Evolutionary conservation across 2,113 vertebrate species (phyloP).

Genomic region (Condylura cristata): DNA sequence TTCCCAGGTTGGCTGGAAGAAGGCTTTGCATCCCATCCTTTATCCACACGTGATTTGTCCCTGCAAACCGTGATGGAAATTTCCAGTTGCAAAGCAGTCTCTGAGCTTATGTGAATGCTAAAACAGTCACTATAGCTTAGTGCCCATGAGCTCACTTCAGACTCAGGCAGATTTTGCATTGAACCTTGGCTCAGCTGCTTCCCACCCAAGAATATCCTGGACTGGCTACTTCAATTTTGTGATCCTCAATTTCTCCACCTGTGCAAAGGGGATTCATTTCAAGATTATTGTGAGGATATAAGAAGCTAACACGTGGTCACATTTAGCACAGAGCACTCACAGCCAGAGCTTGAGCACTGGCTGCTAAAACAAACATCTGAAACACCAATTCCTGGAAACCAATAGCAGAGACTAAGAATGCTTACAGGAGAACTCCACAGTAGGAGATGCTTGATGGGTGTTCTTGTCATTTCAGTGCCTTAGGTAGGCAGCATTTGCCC

Average conservation of each 20-base stretch:
- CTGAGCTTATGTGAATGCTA: background rate
- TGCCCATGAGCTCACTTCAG: background rate
- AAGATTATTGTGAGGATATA: background rate
- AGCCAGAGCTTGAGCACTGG: background rate
- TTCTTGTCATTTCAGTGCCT: background rate
- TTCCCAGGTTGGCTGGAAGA: conserved; percentile 30
- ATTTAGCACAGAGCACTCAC: background rate
- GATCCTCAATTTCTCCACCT: background rate
- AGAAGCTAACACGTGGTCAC: background rate
- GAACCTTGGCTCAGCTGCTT: background rate
- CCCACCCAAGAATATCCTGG: background rate
- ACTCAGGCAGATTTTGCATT: background rate
- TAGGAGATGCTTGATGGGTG: rapidly evolving
- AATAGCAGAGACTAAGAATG: background rate
- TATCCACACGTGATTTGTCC: background rate
- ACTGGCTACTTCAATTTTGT: background rate
- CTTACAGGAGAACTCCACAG: background rate
- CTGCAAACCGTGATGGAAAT: background rate
- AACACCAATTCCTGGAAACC: background rate
- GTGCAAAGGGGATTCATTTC: background rate
- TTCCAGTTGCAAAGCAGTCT: background rate
- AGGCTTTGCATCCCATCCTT: conserved; percentile 15
- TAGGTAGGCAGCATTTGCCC: background rate
- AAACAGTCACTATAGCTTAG: background rate
- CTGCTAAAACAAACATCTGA: background rate